Evolutionary conservation across 2,888 invertebrate species (phyloP).

Genomic region (Thalpophila matura): DNA sequence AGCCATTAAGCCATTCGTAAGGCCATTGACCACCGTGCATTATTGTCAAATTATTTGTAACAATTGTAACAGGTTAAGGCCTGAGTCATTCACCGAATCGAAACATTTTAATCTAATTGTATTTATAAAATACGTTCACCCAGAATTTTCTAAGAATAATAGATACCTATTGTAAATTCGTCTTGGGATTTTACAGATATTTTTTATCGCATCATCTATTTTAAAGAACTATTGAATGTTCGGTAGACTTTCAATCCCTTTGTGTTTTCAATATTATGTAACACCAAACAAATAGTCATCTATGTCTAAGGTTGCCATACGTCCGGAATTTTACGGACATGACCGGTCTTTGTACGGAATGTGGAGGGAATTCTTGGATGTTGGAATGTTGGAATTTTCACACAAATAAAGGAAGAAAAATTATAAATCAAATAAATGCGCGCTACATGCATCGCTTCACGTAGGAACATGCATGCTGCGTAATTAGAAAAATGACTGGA

Average conservation of each 20-base stretch:
- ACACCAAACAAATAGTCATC: too few relatives aligned
- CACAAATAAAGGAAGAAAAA: too few relatives aligned
- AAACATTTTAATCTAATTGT: slow-evolving; percentile 48
- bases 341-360: too few relatives aligned
- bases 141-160: slow-evolving; percentile 39
- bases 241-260: not conserved
- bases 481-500: too few relatives aligned
- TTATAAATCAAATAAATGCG: too few relatives aligned
- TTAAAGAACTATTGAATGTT: slow-evolving; percentile 10
- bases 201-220: slow-evolving; percentile 42
- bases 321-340: too few relatives aligned
- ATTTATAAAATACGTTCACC: slow-evolving; percentile 42
- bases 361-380: too few relatives aligned
- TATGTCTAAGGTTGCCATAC: too few relatives aligned
- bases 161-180: slow-evolving; percentile 12
- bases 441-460: too few relatives aligned
- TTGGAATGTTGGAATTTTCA: too few relatives aligned
- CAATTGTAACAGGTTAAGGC: slow-evolving; percentile 12
- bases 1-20: too few relatives aligned
- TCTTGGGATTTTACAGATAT: slow-evolving; percentile 31
- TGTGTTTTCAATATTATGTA: slow-evolving; percentile 4
- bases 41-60: slow-evolving; percentile 21
- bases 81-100: slow-evolving; percentile 39
- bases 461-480: too few relatives aligned
- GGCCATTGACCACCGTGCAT: slow-evolving; percentile 12